Percentiles rank a stretch among this genome's conserved stretches.
phyloP scores from a whole-genome alignment of 2,113 vertebrate genomes.

The Ariopsis seemanni region DNA sequence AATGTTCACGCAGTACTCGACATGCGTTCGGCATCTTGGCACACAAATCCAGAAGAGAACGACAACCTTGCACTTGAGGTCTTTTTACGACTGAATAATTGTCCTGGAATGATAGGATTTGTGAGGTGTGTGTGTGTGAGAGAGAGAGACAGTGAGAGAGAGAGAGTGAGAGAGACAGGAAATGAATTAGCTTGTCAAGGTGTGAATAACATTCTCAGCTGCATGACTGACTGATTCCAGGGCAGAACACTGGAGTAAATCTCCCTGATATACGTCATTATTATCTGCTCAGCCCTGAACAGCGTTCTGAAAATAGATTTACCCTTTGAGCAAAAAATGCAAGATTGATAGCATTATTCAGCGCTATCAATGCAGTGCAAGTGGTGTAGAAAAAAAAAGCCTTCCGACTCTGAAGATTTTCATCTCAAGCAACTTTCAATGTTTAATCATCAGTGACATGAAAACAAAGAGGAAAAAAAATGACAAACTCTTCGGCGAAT shows the following conservation, averaged over 20 bases:
- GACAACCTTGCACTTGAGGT: neutral
- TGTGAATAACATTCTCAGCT: slow-evolving; percentile 14
- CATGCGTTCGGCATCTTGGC: neutral
- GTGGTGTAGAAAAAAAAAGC: neutral
- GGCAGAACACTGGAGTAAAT: slow-evolving; percentile 10
- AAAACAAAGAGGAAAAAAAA: neutral
- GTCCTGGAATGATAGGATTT: neutral
- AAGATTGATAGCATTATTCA: slow-evolving; percentile 32
- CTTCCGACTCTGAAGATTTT: neutral
- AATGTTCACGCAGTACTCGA: neutral
- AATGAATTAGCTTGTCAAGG: slow-evolving; percentile 16
- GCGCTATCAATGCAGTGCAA: neutral
- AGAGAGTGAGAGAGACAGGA: neutral
- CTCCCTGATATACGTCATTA: slow-evolving; percentile 27
- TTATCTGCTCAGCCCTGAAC: slow-evolving; percentile 9
- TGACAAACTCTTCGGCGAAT: neutral
- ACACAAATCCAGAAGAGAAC: neutral
- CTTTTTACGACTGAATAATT: slow-evolving; percentile 12
- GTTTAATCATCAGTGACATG: slow-evolving; percentile 1
- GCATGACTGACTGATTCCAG: slow-evolving; percentile 22
- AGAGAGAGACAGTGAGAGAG: neutral
- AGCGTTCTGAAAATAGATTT: slow-evolving; percentile 27
- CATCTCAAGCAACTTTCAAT: neutral
- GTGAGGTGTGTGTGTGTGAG: neutral
- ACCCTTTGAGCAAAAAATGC: slow-evolving; percentile 22